These are phyloP conservation scores for Sebastes minor DNA, from an alignment of 2,797 vertebrate genomes.

Conservation along the genomic window DNA sequence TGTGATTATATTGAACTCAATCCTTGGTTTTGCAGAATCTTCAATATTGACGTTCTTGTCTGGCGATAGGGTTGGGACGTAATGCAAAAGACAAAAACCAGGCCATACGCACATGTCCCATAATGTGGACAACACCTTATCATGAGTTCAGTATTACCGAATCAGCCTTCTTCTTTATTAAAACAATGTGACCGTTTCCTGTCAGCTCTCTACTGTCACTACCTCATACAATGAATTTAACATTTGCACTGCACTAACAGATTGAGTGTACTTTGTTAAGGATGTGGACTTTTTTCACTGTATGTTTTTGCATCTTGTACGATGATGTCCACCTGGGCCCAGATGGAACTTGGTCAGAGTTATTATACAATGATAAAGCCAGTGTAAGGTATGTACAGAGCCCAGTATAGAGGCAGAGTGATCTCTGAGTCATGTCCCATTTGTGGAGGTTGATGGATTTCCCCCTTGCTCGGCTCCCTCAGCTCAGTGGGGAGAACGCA, in stretches of 20 bases:
- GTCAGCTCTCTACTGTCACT: no score
- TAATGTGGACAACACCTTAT: background rate
- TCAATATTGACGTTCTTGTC: background rate
- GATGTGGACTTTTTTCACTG: slow-evolving; percentile 2
- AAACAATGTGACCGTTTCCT: background rate
- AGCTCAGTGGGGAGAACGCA: slow-evolving; percentile 80
- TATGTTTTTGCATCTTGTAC: slow-evolving; percentile 39
- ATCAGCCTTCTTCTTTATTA: background rate
- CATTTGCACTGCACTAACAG: background rate
- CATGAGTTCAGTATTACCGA: background rate
- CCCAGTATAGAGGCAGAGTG: slow-evolving; percentile 67
- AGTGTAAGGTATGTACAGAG: slow-evolving; percentile 64
- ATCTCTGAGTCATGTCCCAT: slow-evolving; percentile 80
- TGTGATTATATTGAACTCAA: background rate
- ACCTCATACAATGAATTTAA: background rate
- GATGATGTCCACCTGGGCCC: background rate
- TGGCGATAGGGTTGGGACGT: background rate
- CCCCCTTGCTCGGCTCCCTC: slow-evolving; percentile 77
- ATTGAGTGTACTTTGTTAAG: background rate
- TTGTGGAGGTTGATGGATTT: slow-evolving; percentile 84
- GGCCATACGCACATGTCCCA: background rate
- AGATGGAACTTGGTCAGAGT: slow-evolving; percentile 21
- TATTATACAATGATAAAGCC: slow-evolving; percentile 66
- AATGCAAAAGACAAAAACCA: background rate
- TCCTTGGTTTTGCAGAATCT: background rate